Base-by-base conservation (phyloP, 2,888 invertebrate genomes). In the Drosophila nr. perissopoda region DNA sequence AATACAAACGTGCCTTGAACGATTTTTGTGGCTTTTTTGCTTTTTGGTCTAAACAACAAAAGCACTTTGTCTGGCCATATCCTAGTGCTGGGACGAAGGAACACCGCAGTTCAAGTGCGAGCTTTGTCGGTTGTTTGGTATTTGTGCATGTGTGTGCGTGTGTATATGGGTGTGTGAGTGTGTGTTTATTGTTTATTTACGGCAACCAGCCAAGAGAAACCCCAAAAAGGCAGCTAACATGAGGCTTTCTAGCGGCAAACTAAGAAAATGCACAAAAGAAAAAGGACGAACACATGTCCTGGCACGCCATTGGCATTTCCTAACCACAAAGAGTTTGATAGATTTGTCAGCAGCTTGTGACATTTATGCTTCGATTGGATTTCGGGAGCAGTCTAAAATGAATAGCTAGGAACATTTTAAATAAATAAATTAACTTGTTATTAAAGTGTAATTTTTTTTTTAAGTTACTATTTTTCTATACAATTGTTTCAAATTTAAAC, bases 21-120 rank as follows among this genome's bases (percentile, higher is more conserved):
- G 82, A 86, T 83, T 90, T 88, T 83, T 89, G 89, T 89, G 90
- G 89, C 89, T 89, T 89, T 89, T 89, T 88, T 88, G 85, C 88
- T 89, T 89, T 85, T 75, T 81, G 81, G 69, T 81, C 82, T 85
- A 82, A 83, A 83, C 86, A 85, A 88, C 83, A 87, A 88, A 83
- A 87, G 82, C 88, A 86, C 73, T 81, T 83, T 77, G 83, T 82
- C 76, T 69, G 83, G 51, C 46, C 58, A 64, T 36, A 68, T 70
- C 69, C 79, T 69, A 58, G 54, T 46, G 36, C 40, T 58, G 48
- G 74, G 61, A 40, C 54, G 51, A 58, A 62, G 67, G 70, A 54
- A 70, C n/a, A 34, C 40, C 40, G 46, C 34, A 29, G 46, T 52
- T 59, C 46, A 65, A 56, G 52, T 74, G 70, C 27, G 51, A 68